Evolutionary conservation across 2,113 vertebrate genomes (phyloP).

Genomic region (Indicator indicator): DNA sequence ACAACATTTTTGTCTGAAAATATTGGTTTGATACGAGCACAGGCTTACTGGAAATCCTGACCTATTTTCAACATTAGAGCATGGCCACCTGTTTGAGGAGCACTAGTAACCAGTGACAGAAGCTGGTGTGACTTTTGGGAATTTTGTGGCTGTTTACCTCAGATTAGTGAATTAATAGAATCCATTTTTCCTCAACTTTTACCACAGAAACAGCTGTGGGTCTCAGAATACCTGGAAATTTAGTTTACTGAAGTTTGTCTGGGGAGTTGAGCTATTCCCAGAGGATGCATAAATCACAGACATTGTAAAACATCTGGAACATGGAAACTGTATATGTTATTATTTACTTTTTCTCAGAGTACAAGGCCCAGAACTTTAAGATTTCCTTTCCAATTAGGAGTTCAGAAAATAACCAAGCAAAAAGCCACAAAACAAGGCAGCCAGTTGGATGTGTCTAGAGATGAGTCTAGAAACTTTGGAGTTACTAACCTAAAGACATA

Average conservation of each 20-base stretch:
- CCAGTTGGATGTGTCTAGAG: neutral
- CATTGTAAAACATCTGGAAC: neutral
- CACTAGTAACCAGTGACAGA: neutral
- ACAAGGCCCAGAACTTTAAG: neutral
- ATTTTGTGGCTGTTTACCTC: neutral
- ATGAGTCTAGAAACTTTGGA: neutral
- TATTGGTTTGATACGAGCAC: neutral
- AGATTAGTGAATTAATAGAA: conserved; percentile 30
- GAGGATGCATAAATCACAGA: neutral
- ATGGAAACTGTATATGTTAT: neutral
- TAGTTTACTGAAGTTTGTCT: neutral
- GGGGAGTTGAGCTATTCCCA: neutral
- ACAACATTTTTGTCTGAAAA: neutral
- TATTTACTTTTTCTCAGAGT: neutral
- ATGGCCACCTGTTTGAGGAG: neutral
- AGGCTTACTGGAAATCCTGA: neutral
- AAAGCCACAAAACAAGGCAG: neutral
- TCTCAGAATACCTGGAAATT: conserved; percentile 3
- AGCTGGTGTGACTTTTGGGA: neutral
- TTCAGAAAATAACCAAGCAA: neutral
- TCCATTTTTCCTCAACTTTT: neutral
- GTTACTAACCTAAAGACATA: neutral
- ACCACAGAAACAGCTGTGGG: neutral
- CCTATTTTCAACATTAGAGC: neutral
- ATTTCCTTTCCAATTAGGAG: neutral